Conservation (phyloP, 2,888 invertebrate genomes). For the Melolontha melolontha region DNA sequence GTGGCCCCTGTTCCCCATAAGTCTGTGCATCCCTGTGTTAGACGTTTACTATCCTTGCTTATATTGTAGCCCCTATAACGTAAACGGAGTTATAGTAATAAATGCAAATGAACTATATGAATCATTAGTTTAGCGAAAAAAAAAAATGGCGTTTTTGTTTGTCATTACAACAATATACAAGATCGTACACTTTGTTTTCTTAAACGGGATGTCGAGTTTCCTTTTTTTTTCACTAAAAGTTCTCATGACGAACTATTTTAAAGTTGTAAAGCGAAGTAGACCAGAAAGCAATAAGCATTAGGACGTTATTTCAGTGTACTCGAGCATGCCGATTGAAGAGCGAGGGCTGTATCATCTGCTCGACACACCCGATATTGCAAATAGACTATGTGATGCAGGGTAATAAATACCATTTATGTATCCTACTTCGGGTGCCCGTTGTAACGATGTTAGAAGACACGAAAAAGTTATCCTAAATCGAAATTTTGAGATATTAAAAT, state of each 20-base stretch:
- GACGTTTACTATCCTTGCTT: too few species aligned
- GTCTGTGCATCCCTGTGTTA: too few species aligned
- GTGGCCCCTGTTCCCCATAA: too few species aligned
- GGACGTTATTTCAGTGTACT: slow-evolving; percentile 29
- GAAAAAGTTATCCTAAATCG: too few species aligned
- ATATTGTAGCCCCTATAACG: too few species aligned
- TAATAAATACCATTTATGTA: slow-evolving; percentile 12
- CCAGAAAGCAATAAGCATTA: slow-evolving; percentile 38
- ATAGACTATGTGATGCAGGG: slow-evolving; percentile 7
- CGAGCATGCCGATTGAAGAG: slow-evolving; percentile 1
- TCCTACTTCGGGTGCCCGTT: background rate
- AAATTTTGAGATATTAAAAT: too few species aligned
- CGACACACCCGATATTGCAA: slow-evolving; percentile 10
- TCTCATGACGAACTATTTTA: slow-evolving; percentile 28
- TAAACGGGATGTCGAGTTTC: background rate
- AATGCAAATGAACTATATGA: too few species aligned
- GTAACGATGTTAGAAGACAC: background rate
- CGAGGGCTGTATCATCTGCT: background rate
- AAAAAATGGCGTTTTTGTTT: too few species aligned
- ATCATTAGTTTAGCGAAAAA: too few species aligned
- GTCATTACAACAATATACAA: background rate
- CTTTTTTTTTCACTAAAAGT: slow-evolving; percentile 3
- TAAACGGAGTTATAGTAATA: too few species aligned
- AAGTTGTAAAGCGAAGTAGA: slow-evolving; percentile 27
- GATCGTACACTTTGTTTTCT: slow-evolving; percentile 5